These are phyloP conservation scores for Cartodere bifasciata DNA, from an alignment of 2,888 invertebrate genomes.

Conservation along the genomic window DNA sequence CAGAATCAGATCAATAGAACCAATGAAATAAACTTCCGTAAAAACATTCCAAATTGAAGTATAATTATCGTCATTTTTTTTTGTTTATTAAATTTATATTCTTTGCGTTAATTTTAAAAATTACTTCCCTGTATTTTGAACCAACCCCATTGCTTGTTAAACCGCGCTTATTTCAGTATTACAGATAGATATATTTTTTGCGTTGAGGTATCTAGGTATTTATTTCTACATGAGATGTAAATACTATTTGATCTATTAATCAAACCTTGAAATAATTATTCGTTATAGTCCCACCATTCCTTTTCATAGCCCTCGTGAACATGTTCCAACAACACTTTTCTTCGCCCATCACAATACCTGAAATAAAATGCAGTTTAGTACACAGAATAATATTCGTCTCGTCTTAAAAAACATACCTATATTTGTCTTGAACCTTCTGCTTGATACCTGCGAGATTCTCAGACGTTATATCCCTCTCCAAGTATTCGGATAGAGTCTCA, in stretches of 20 bases:
- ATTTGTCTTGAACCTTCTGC: slow-evolving; percentile 97
- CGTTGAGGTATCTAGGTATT: slow-evolving; percentile 25
- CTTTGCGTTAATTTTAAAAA: too few relatives aligned
- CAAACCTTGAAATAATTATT: slow-evolving; percentile 44
- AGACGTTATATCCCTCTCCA: slow-evolving; percentile 94
- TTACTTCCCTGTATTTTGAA: too few relatives aligned
- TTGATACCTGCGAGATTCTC: slow-evolving; percentile 96
- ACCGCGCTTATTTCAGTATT: too few relatives aligned
- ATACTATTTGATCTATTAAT: slow-evolving; percentile 21
- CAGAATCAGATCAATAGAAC: too few relatives aligned
- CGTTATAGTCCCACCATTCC: slow-evolving; percentile 95
- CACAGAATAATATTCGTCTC: too few relatives aligned
- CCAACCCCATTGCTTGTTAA: too few relatives aligned
- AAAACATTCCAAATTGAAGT: too few relatives aligned
- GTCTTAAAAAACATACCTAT: slow-evolving; percentile 53
- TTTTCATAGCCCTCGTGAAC: slow-evolving; percentile 98
- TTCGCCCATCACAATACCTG: slow-evolving; percentile 96
- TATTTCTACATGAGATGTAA: slow-evolving; percentile 14
- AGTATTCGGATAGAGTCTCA: slow-evolving; percentile 91
- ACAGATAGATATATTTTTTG: too few relatives aligned
- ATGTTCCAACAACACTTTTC: slow-evolving; percentile 90
- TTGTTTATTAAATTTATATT: too few relatives aligned
- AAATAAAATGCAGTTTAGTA: too few relatives aligned
- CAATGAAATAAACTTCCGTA: too few relatives aligned
- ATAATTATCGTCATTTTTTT: too few relatives aligned